phyloP scores from a whole-genome alignment of 2,113 vertebrate genomes.

The Prochilodus magdalenae region DNA sequence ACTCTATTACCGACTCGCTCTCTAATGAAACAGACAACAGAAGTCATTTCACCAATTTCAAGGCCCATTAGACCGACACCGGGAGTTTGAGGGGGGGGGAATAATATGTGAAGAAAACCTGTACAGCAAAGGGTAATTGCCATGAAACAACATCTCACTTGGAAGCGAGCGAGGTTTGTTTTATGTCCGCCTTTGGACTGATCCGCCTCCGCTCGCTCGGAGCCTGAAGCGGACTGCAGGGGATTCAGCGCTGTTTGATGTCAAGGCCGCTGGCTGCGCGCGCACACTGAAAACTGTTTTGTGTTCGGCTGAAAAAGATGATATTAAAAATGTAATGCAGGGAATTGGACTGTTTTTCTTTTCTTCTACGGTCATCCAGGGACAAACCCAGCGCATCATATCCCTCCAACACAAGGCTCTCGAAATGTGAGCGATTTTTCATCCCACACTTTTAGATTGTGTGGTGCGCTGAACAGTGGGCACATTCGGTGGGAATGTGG shows the following conservation, averaged over 20 bases:
- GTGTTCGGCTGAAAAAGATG: neutral
- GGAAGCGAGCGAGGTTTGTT: neutral
- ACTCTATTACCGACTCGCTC: neutral
- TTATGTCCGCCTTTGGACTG: neutral
- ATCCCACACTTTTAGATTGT: too few relatives aligned
- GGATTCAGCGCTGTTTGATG: neutral
- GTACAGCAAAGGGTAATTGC: constrained; percentile 33
- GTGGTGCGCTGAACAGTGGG: too few relatives aligned
- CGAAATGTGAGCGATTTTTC: too few relatives aligned
- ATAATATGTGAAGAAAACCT: neutral
- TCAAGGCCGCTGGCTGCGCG: neutral
- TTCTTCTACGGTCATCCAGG: neutral
- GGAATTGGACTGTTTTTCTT: neutral
- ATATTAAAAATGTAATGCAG: neutral
- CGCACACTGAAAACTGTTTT: constrained; percentile 16
- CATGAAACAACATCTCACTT: constrained; percentile 5
- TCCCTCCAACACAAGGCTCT: too few relatives aligned
- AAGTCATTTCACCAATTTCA: constrained; percentile 67
- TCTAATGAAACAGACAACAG: constrained; percentile 62
- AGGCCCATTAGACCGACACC: too few relatives aligned
- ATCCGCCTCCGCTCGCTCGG: neutral
- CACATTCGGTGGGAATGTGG: too few relatives aligned
- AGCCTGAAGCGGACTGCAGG: neutral
- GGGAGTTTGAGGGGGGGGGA: too few relatives aligned
- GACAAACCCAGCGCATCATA: neutral